Evolutionary conservation across 2,888 invertebrate genomes (phyloP).

Genomic region (Calameuta pallipes): DNA sequence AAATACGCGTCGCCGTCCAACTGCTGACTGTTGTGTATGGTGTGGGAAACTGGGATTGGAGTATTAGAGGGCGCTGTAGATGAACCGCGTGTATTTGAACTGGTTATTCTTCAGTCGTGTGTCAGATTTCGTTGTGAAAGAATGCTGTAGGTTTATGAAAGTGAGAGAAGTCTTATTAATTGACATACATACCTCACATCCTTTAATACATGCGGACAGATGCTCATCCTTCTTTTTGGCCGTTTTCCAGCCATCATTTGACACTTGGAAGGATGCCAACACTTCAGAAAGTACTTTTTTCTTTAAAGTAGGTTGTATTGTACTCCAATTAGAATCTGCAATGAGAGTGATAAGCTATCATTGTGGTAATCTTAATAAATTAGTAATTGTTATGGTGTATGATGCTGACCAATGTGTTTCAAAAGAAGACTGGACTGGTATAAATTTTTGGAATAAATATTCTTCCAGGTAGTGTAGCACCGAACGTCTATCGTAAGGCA

Average conservation of each 20-base stretch:
- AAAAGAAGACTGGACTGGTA: slow-evolving; percentile 76
- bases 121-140: too few relatives aligned
- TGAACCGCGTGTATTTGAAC: too few relatives aligned
- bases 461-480: slow-evolving; percentile 76
- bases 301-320: slow-evolving; percentile 56
- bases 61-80: too few relatives aligned
- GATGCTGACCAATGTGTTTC: slow-evolving; percentile 65
- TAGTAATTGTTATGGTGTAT: slow-evolving; percentile 63
- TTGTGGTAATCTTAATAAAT: slow-evolving; percentile 63
- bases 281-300: slow-evolving; percentile 67
- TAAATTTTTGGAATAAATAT: slow-evolving; percentile 75
- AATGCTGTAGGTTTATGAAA: background rate
- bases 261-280: slow-evolving; percentile 66
- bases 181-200: slow-evolving; percentile 31
- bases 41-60: too few relatives aligned
- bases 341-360: slow-evolving; percentile 48
- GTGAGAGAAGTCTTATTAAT: background rate
- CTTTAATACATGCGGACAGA: slow-evolving; percentile 26
- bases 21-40: too few relatives aligned
- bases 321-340: slow-evolving; percentile 65
- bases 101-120: too few relatives aligned
- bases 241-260: slow-evolving; percentile 64
- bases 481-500: slow-evolving; percentile 74
- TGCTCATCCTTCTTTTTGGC: slow-evolving; percentile 65
- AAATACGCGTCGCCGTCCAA: too few relatives aligned